These are phyloP conservation scores for Virgularia gustaviana DNA, from an alignment of 92 coral and sea anemone species.

Conservation along the genomic window DNA sequence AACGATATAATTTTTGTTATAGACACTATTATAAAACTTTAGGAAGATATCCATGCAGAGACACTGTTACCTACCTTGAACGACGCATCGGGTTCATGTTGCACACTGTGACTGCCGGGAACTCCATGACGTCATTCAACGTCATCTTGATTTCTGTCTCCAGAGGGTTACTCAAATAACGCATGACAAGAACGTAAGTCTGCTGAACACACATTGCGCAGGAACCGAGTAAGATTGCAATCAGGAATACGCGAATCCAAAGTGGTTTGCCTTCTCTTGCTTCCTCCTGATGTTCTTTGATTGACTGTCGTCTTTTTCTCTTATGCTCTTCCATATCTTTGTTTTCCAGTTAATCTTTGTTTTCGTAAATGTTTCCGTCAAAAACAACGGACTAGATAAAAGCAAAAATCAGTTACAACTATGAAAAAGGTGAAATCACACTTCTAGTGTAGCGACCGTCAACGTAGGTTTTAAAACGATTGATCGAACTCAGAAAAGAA, in stretches of 20 bases:
- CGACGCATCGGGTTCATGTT: slow-evolving; percentile 39
- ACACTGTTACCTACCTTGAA: no score
- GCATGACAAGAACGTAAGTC: slow-evolving; percentile 8
- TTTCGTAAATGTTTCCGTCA: no score
- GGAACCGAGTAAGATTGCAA: slow-evolving; percentile 9
- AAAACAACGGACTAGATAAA: no score
- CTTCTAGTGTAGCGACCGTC: no score
- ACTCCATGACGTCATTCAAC: slow-evolving; percentile 20
- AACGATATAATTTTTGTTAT: no score
- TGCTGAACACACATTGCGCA: slow-evolving; percentile 23
- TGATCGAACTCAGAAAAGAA: no score
- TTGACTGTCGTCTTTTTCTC: not conserved
- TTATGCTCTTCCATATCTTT: not conserved
- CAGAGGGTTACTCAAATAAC: slow-evolving; percentile 25
- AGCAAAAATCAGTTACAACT: no score
- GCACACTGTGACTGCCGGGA: slow-evolving; percentile 52
- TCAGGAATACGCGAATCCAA: not conserved
- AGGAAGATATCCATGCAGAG: no score
- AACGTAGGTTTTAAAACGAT: no score
- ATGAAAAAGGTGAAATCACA: no score
- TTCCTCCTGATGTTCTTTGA: not conserved
- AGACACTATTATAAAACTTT: no score
- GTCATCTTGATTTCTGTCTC: slow-evolving; percentile 26
- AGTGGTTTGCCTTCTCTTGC: not conserved
- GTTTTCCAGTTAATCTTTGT: no score